A percentile compares a stretch with the other conserved stretches of the same genome.
These are phyloP conservation scores for Dysmachus trigonus DNA, from an alignment of 2,888 invertebrate species.

Conservation along the genomic window DNA sequence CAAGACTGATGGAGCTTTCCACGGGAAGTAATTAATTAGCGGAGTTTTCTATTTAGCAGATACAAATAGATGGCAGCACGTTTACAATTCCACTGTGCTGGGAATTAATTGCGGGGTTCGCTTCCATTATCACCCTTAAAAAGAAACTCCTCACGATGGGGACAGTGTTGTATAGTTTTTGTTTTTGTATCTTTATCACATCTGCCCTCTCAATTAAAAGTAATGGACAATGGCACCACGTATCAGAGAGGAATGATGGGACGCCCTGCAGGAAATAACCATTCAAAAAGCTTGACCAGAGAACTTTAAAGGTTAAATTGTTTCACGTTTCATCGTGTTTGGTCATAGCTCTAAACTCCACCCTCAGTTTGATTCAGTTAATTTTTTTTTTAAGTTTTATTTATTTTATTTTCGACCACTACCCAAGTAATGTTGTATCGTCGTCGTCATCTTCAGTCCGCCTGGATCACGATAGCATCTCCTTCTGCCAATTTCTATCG, in stretches of 20 bases:
- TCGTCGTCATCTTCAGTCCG: not conserved
- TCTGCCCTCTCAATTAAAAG: constrained; percentile 6
- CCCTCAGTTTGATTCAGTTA: constrained; percentile 3
- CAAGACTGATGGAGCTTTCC: constrained; percentile 1
- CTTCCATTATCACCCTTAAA: not conserved
- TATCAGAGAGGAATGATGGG: not conserved
- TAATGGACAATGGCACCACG: constrained; percentile 17
- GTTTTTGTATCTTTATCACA: constrained; percentile 4
- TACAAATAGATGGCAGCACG: constrained; percentile 35
- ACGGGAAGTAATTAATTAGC: constrained; percentile 13
- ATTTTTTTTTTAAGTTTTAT: not conserved
- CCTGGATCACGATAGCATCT: not conserved
- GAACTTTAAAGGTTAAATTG: not conserved
- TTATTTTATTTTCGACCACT: not conserved
- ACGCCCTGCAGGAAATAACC: not conserved
- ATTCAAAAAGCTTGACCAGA: not conserved
- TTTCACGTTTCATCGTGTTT: not conserved
- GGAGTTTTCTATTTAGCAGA: constrained; percentile 27
- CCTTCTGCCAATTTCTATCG: not conserved
- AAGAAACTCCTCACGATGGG: not conserved
- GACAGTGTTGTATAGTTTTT: constrained; percentile 1
- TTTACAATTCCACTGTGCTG: constrained; percentile 17
- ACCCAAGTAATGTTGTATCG: not conserved
- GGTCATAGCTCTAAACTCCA: not conserved
- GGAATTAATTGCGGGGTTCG: constrained; percentile 7